These are phyloP conservation scores for Naja naja DNA, from an alignment of 2,113 vertebrate species.

Conservation along the genomic window DNA sequence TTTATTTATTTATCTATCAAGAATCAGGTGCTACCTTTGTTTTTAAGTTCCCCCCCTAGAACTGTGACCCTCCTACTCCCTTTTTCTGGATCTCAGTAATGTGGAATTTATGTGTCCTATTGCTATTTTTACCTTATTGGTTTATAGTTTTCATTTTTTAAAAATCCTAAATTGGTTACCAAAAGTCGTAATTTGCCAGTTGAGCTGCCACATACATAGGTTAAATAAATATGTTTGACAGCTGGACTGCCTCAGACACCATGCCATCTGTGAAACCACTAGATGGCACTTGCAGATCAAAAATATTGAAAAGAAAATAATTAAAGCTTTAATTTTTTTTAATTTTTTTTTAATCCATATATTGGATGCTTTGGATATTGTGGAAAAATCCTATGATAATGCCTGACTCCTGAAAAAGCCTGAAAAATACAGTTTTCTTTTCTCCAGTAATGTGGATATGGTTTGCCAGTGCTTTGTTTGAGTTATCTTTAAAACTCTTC, in stretches of 20 bases:
- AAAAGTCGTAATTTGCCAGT: neutral
- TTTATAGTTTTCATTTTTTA: neutral
- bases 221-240: neutral
- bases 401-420: neutral
- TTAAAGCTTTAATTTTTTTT: neutral
- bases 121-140: neutral
- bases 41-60: neutral
- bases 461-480: neutral
- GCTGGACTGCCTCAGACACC: neutral
- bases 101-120: neutral
- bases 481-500: neutral
- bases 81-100: neutral
- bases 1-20: neutral
- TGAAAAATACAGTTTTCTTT: neutral
- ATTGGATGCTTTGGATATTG: neutral
- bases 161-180: neutral
- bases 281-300: neutral
- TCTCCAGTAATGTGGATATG: neutral
- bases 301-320: neutral
- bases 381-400: neutral
- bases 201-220: neutral
- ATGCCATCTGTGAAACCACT: neutral
- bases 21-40: neutral
- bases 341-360: neutral
- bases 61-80: neutral